These are phyloP conservation scores for Deilephila elpenor DNA, from an alignment of 2,888 invertebrate species.

Conservation along the genomic window DNA sequence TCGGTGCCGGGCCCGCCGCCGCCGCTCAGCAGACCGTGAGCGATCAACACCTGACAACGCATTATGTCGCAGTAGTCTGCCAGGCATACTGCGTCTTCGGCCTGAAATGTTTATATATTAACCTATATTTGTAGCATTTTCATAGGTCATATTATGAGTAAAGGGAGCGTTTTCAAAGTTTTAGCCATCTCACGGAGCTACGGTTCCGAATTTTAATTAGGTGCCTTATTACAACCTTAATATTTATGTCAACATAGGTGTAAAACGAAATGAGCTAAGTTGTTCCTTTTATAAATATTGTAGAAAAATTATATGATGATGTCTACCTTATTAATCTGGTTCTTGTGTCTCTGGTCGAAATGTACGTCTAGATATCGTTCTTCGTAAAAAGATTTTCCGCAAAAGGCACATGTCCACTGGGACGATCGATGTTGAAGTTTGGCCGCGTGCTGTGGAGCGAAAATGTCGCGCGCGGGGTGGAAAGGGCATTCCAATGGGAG, in stretches of 20 bases:
- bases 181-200: no score
- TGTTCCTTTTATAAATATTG: no score
- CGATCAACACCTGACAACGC: slow-evolving; percentile 94
- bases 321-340: slow-evolving; percentile 91
- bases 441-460: slow-evolving; percentile 93
- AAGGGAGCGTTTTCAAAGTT: not conserved
- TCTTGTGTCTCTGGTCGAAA: slow-evolving; percentile 94
- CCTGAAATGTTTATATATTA: slow-evolving; percentile 78
- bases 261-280: no score
- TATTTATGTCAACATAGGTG: no score
- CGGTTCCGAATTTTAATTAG: no score
- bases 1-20: slow-evolving; percentile 89
- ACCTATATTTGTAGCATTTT: not conserved
- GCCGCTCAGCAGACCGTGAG: slow-evolving; percentile 88
- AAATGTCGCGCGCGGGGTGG: slow-evolving; percentile 94
- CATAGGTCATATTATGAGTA: slow-evolving; percentile 17
- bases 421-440: slow-evolving; percentile 93
- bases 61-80: slow-evolving; percentile 98
- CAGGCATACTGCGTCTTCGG: slow-evolving; percentile 95
- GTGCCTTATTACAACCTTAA: no score
- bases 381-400: slow-evolving; percentile 96
- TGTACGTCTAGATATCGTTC: slow-evolving; percentile 94
- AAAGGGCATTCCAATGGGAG: slow-evolving; percentile 95
- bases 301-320: slow-evolving; percentile 1
- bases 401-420: slow-evolving; percentile 95